Evolutionary conservation across 2,888 invertebrate species (phyloP), one percentile per base, ranked within the genome.

Genomic region (Drosophila prolongata): DNA sequence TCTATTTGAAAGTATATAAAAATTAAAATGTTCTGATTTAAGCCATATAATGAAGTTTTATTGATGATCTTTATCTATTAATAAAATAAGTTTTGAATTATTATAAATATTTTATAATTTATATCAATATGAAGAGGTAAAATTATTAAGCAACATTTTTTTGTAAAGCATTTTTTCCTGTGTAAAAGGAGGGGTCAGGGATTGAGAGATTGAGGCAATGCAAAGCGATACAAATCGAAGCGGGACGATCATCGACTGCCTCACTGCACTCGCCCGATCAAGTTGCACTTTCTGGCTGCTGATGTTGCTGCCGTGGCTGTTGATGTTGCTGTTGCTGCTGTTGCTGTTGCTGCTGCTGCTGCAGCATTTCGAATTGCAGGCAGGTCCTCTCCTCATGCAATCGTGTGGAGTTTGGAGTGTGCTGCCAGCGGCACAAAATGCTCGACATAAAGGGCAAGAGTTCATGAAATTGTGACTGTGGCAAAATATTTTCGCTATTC

Each of bases 361-460:
- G 60, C 75, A 77, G 75, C 81, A 81, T 78, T 76, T 76, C 75
- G 67, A 77, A 78, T 80, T 60, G 75, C 85, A 72, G 82, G 58
- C 77, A 76, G 78, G 76, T 79, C 57, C 53, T 47, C 69, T 35
- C 35, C 46, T n/a, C 58, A 34, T 58, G 49, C 53, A 60, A 11
- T 66, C 64, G 67, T 64, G 60, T 14, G 55, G 43, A 49, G 56
- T 64, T 64, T 64, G 62, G 74, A 68, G 53, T 66, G 61, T 56
- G 60, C 62, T 75, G 58, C 86, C 83, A 73, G 78, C 68, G 80
- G 83, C 80, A 77, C 52, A 60, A 86, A 77, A 77, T 82, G 85
- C 87, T 75, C 85, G 77, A 87, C 87, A 87, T 79, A 86, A 85
- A 86, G 87, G 85, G 85, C 85, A 86, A 86, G 68, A 86, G 85